Conservation (phyloP, 2,797 vertebrate species). For the Sphenopsis melanotis region DNA sequence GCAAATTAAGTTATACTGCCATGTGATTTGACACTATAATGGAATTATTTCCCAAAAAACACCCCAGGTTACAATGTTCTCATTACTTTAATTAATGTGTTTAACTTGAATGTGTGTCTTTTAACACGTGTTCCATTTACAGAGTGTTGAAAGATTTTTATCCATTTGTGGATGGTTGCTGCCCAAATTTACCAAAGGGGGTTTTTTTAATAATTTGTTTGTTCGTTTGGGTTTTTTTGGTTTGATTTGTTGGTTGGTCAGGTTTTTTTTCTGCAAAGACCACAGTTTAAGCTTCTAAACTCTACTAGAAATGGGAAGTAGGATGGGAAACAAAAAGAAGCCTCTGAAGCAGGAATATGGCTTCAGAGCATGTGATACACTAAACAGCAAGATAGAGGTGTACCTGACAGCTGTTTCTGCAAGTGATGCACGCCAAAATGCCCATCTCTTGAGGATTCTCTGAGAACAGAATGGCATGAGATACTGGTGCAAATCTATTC, state of each 20-base stretch:
- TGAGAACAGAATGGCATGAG: not conserved
- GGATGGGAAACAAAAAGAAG: not conserved
- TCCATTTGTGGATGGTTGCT: not conserved
- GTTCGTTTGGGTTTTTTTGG: not conserved
- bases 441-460: not conserved
- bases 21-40: not conserved
- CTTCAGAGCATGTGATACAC: not conserved
- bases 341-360: not conserved
- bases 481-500: not conserved
- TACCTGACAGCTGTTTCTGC: not conserved
- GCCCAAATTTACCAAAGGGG: not conserved
- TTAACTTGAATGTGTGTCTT: not conserved
- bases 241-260: not conserved
- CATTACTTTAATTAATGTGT: not conserved
- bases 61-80: not conserved
- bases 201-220: not conserved
- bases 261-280: not conserved
- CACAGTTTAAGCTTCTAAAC: not conserved
- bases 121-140: rapidly evolving
- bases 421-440: not conserved
- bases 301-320: not conserved
- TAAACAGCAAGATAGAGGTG: not conserved
- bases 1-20: not conserved
- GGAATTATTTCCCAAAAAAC: not conserved
- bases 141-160: not conserved